phyloP scores from a whole-genome alignment of 2,797 vertebrate species.

The Tapirus indicus region DNA sequence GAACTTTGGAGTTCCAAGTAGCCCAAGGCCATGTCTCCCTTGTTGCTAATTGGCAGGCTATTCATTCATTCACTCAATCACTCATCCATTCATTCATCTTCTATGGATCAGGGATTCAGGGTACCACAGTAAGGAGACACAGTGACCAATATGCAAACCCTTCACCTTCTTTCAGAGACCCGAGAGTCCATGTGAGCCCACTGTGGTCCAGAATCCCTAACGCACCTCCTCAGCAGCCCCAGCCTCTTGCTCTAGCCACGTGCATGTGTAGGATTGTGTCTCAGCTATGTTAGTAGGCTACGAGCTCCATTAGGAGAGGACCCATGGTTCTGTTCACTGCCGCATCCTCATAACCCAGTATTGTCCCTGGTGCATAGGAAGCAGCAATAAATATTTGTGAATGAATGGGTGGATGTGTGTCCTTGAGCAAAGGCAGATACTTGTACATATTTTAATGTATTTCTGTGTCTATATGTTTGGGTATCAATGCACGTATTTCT shows the following conservation, averaged over 20 bases:
- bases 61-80: not conserved
- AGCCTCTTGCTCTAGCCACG: not conserved
- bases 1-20: not conserved
- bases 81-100: not conserved
- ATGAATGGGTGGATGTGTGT: too few species aligned
- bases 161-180: not conserved
- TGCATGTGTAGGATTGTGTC: rapidly evolving
- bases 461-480: not conserved
- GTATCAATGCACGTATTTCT: not conserved
- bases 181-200: rapidly evolving
- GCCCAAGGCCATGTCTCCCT: not conserved
- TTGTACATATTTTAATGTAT: not conserved
- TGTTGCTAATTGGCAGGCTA: not conserved
- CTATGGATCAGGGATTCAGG: not conserved
- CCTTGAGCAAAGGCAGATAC: not conserved
- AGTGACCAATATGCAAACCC: not conserved
- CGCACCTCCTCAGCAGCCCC: rapidly evolving
- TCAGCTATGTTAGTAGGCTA: not conserved
- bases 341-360: not conserved
- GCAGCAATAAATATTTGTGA: not conserved
- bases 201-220: not conserved
- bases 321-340: rapidly evolving
- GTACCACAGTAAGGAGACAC: not conserved
- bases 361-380: not conserved
- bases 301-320: not conserved